Base-by-base conservation (phyloP, 2,888 invertebrate genomes). In the Eulithis prunata region DNA sequence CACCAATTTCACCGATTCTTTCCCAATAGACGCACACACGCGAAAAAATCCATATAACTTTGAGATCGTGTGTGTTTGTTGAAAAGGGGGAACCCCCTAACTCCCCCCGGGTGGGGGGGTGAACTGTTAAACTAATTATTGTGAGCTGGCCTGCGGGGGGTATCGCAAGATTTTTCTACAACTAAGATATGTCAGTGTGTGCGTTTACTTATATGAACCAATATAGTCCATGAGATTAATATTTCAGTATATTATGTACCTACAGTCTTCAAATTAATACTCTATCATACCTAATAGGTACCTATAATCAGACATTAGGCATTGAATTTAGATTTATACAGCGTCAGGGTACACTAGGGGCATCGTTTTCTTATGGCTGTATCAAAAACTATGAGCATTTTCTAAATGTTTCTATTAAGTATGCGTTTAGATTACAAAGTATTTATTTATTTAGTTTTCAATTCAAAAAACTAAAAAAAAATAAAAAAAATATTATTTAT, bases 81-180 rank as follows among this genome's bases (percentile, higher is more conserved):
- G 73, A 73, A 72, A 74, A 59, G 77, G 73, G 73, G 75, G 74
- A 68, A 61, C 68, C 62, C 73, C 66, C 57, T 64, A 54, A 65
- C 71, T 59, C 65, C 61, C 58, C 55, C 32, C 58, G 79, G 78
- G 80, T 70, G 81, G 79, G 43, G 49, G 79, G 81, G 85, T 85
- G 87, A 85, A 88, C 88, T 88, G 85, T 85, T 85, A 85, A 85
- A 85, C 85, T 85, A 85, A 85, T 85, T 85, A 85, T 85, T 85
- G 85, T 82, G 81, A 80, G 81, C 77, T 74, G 76, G 73, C 74
- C 76, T 72, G 73, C 76, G 78, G 79, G 82, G 76, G 77, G 71
- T 49, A 74, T 71, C 72, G 74, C 80, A 84, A 84, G 85, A 85
- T 85, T 85, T 85, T 85, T 85, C 85, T 84, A 81, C 84, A 72